Percentiles rank a stretch among this genome's conserved stretches.
These are phyloP conservation scores for Tetragonula carbonaria DNA, from an alignment of 2,888 invertebrate genomes.

Conservation along the genomic window DNA sequence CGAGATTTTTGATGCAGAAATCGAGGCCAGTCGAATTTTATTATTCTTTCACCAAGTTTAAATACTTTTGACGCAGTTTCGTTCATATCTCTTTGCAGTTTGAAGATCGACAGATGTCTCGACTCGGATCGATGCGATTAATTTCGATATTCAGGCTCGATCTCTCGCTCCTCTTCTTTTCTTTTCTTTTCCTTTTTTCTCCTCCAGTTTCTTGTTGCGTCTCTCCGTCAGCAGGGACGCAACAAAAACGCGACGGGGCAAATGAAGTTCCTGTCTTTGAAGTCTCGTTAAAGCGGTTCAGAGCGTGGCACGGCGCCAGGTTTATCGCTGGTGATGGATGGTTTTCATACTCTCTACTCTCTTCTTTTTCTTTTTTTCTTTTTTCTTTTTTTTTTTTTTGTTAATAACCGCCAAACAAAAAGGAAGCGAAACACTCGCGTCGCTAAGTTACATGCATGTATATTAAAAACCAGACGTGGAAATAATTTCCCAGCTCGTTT, in stretches of 20 bases:
- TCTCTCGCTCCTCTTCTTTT: no score
- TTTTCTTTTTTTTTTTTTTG: neutral
- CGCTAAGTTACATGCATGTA: constrained; percentile 57
- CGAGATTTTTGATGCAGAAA: no score
- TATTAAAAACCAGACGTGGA: constrained; percentile 56
- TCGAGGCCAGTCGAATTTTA: no score
- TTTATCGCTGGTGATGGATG: constrained; percentile 67
- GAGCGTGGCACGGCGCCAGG: constrained; percentile 62
- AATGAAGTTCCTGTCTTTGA: constrained; percentile 70
- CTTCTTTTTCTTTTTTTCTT: neutral
- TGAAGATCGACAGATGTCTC: no score
- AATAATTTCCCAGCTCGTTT: constrained; percentile 47
- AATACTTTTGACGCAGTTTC: no score
- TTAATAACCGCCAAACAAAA: constrained; percentile 45
- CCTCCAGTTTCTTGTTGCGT: constrained; percentile 47
- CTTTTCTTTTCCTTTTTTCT: constrained; percentile 5
- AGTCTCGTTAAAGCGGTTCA: constrained; percentile 66
- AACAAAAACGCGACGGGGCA: constrained; percentile 53
- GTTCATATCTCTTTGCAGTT: no score
- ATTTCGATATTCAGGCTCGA: no score
- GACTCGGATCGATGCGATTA: no score
- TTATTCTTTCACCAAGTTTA: no score
- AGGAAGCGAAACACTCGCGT: constrained; percentile 26
- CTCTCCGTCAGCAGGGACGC: constrained; percentile 41
- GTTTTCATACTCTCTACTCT: constrained; percentile 63